These are phyloP conservation scores for Leptopilina drosophilae DNA, from an alignment of 2,888 invertebrate genomes.

Conservation along the genomic window DNA sequence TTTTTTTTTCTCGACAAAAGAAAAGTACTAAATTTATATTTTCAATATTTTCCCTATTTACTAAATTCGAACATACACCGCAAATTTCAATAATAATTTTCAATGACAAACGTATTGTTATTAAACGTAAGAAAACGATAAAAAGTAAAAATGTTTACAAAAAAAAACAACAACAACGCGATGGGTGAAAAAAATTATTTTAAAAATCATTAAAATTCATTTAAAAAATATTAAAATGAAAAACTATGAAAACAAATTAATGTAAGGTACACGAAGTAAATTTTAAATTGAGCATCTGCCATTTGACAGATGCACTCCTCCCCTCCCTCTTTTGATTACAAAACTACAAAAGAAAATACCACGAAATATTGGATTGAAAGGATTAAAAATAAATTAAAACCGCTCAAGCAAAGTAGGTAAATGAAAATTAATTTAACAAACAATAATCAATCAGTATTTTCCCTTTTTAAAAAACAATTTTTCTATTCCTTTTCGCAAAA, in stretches of 20 bases:
- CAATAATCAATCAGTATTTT: neutral
- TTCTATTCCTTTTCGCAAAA: no score
- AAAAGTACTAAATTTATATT: neutral
- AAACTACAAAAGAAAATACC: neutral
- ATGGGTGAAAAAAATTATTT: neutral
- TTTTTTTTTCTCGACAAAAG: neutral
- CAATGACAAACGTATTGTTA: no score
- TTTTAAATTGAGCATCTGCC: constrained; percentile 9
- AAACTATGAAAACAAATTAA: neutral
- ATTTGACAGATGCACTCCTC: constrained; percentile 12
- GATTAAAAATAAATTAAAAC: no score
- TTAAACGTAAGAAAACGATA: no score
- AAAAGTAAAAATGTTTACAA: constrained; percentile 37
- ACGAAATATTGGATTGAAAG: neutral
- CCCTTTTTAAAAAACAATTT: constrained; percentile 24
- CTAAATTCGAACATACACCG: neutral
- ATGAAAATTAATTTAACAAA: no score
- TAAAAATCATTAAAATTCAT: neutral
- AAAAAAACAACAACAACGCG: constrained; percentile 6
- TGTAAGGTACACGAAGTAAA: neutral
- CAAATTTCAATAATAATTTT: no score
- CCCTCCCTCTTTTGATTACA: neutral
- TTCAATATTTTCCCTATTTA: neutral
- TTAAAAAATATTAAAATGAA: neutral
- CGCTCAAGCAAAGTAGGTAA: no score